A percentile compares a stretch with the other conserved stretches of the same genome.
Conservation (phyloP, 2,888 invertebrate genomes). For the Lottia gigantea region DNA sequence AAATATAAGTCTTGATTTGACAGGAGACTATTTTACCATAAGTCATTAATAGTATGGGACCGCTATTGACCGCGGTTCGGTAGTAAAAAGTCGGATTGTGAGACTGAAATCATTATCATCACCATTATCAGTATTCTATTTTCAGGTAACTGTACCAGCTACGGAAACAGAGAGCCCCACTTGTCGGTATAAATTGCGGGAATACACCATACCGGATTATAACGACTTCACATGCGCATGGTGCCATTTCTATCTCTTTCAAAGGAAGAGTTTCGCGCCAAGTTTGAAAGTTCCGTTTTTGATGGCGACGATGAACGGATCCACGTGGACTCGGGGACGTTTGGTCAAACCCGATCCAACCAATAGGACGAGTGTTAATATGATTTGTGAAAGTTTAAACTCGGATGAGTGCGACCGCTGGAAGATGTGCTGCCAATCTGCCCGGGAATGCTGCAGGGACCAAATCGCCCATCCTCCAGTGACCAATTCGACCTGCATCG, state of each 20-base stretch:
- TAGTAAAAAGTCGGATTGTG: too few species aligned
- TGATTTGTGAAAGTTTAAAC: conserved; percentile 41
- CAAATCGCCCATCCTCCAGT: conserved; percentile 30
- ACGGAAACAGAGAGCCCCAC: neutral
- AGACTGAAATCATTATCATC: too few species aligned
- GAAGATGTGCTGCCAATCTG: conserved; percentile 45
- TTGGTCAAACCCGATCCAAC: conserved; percentile 32
- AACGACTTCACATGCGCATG: conserved; percentile 41
- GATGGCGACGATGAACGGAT: conserved; percentile 27
- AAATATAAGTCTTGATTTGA: too few species aligned
- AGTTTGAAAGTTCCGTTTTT: conserved; percentile 22
- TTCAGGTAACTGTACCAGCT: too few species aligned
- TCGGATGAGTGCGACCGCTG: conserved; percentile 44
- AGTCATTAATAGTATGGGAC: too few species aligned
- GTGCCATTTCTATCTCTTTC: conserved; percentile 48
- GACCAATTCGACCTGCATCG: conserved; percentile 40
- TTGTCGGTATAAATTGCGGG: conserved; percentile 35
- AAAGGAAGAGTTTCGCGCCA: conserved; percentile 24
- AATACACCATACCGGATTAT: conserved; percentile 31
- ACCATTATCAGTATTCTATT: too few species aligned
- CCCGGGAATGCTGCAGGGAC: conserved; percentile 41
- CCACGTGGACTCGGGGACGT: conserved; percentile 22
- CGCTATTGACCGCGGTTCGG: too few species aligned
- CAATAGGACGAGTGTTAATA: conserved; percentile 25
- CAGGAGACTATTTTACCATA: too few species aligned